Percentiles rank a stretch among this genome's conserved stretches.
phyloP scores from a whole-genome alignment of 1,140 invertebrate species.

The Brachionus sp. region DNA sequence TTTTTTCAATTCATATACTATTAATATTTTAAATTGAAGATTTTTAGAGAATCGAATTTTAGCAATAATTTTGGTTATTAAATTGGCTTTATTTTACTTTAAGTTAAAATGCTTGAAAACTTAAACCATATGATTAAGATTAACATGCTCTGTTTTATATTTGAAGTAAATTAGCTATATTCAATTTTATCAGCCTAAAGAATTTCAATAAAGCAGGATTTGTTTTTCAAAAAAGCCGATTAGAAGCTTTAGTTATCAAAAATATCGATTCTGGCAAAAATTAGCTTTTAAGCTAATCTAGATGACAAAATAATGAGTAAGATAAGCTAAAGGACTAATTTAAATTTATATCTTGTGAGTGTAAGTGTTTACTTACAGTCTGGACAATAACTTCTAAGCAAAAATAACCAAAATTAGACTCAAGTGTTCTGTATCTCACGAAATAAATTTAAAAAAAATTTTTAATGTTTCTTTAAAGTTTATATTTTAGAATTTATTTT shows the following conservation, averaged over 20 bases:
- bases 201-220: neutral
- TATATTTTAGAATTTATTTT: neutral
- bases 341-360: neutral
- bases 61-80: too few species aligned
- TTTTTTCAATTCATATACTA: neutral
- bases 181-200: neutral
- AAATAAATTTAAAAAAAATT: neutral
- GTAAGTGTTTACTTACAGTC: constrained; percentile 1
- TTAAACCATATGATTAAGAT: neutral
- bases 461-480: neutral
- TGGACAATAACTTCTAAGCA: neutral
- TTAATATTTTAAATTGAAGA: neutral
- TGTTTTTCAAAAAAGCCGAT: neutral
- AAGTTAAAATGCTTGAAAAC: neutral
- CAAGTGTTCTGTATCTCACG: neutral
- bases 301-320: neutral
- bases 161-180: neutral
- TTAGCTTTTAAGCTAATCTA: neutral
- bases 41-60: too few species aligned
- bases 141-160: neutral
- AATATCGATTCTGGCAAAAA: neutral
- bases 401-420: neutral
- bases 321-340: neutral
- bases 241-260: neutral
- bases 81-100: too few species aligned